These are phyloP conservation scores for Lordiphosa fenestrarum DNA, from an alignment of 2,888 invertebrate genomes.

Conservation along the genomic window DNA sequence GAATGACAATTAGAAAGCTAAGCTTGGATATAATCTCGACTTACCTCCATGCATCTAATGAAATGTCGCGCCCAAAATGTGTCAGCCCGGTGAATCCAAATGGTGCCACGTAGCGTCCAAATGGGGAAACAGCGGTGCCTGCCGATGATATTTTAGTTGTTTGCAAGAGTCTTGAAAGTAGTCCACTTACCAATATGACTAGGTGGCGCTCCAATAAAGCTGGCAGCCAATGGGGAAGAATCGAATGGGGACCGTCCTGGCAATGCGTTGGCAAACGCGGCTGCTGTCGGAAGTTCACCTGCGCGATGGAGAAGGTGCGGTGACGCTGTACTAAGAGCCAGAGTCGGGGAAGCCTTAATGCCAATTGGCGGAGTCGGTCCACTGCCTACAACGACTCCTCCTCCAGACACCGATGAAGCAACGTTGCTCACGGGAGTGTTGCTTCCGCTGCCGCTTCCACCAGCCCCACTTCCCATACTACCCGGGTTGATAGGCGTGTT, in stretches of 20 bases:
- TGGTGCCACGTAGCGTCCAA: conserved; percentile 88
- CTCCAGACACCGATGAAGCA: conserved; percentile 38
- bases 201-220: conserved; percentile 84
- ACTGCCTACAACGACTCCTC: conserved; percentile 34
- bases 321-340: conserved; percentile 82
- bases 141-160: conserved; percentile 15
- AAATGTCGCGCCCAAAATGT: conserved; percentile 85
- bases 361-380: conserved; percentile 36
- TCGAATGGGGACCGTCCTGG: conserved; percentile 83
- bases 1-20: neutral
- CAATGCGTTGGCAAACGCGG: conserved; percentile 77
- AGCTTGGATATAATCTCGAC: conserved; percentile 20
- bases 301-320: conserved; percentile 84
- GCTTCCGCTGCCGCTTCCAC: conserved; percentile 16
- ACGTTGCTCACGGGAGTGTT: conserved; percentile 30
- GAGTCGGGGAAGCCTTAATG: conserved; percentile 75
- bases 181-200: conserved; percentile 85
- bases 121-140: conserved; percentile 88
- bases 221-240: conserved; percentile 84
- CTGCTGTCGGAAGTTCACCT: conserved; percentile 82
- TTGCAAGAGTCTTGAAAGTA: neutral
- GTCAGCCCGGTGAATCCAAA: conserved; percentile 86
- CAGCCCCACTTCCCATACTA: conserved; percentile 25
- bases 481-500: conserved; percentile 20
- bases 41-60: conserved; percentile 86